These are phyloP conservation scores for Pituophis catenifer DNA, from an alignment of 2,113 vertebrate genomes.

Conservation along the genomic window DNA sequence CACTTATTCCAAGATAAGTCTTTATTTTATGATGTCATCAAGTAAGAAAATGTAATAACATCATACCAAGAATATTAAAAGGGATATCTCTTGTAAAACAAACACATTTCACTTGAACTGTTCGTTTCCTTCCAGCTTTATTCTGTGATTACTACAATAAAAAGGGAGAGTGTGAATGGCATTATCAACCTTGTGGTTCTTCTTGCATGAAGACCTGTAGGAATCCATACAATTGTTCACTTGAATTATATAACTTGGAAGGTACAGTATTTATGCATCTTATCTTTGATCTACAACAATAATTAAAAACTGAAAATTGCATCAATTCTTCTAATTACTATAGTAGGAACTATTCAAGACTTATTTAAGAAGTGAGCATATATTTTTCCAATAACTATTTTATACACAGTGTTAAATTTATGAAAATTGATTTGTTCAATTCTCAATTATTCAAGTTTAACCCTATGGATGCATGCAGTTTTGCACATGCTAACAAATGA, in stretches of 20 bases:
- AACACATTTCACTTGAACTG: background rate
- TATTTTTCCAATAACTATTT: background rate
- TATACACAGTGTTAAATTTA: background rate
- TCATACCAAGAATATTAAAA: background rate
- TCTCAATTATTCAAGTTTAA: background rate
- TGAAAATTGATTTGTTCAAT: background rate
- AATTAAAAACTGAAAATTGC: background rate
- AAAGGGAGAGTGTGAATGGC: constrained; percentile 85
- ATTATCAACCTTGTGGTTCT: constrained; percentile 88
- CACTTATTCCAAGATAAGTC: background rate
- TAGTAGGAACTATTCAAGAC: background rate
- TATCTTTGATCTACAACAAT: constrained; percentile 10
- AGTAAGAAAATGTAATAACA: background rate
- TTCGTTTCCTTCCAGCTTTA: constrained; percentile 72
- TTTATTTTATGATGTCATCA: background rate
- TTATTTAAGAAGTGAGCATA: background rate
- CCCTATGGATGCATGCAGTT: background rate
- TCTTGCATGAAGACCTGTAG: constrained; percentile 88
- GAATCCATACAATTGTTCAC: constrained; percentile 79
- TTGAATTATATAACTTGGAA: constrained; percentile 79
- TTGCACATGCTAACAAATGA: background rate
- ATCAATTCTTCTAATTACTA: background rate
- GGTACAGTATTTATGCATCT: constrained; percentile 67
- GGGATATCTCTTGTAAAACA: background rate
- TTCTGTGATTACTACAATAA: constrained; percentile 95